phyloP scores from a whole-genome alignment of 2,888 invertebrate genomes.

The Orchestes rusci region DNA sequence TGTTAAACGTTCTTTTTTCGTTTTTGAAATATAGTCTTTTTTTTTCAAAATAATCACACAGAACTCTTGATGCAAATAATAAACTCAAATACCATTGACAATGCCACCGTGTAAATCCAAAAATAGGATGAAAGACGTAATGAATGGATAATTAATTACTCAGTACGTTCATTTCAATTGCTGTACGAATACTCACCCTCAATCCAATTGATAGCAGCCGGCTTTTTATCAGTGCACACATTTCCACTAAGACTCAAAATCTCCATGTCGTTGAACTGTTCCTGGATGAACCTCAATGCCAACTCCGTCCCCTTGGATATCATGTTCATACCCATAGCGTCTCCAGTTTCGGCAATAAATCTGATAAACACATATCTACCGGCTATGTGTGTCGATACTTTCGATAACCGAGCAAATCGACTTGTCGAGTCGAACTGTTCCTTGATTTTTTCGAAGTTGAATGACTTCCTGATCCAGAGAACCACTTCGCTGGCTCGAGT shows the following conservation, averaged over 20 bases:
- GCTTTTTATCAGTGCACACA: slow-evolving; percentile 94
- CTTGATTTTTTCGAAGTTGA: slow-evolving; percentile 73
- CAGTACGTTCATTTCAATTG: no score
- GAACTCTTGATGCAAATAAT: no score
- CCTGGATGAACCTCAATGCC: slow-evolving; percentile 65
- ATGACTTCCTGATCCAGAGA: slow-evolving; percentile 69
- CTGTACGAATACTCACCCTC: no score
- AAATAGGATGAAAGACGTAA: no score
- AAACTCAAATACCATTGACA: no score
- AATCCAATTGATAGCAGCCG: slow-evolving; percentile 94
- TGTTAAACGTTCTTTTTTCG: no score
- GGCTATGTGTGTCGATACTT: slow-evolving; percentile 72
- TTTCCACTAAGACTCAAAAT: slow-evolving; percentile 94
- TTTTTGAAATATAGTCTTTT: no score
- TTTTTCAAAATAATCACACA: no score
- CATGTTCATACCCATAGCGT: slow-evolving; percentile 99
- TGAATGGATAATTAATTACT: no score
- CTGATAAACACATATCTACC: slow-evolving; percentile 76
- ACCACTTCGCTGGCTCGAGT: slow-evolving; percentile 67
- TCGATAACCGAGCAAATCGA: slow-evolving; percentile 76
- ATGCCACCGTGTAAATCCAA: no score
- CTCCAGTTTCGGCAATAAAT: slow-evolving; percentile 63
- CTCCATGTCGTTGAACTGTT: slow-evolving; percentile 78
- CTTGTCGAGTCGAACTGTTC: slow-evolving; percentile 84
- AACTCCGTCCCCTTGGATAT: slow-evolving; percentile 90